These are phyloP conservation scores for Gymnothorax javanicus DNA, from an alignment of 2,797 vertebrate species.

Conservation along the genomic window DNA sequence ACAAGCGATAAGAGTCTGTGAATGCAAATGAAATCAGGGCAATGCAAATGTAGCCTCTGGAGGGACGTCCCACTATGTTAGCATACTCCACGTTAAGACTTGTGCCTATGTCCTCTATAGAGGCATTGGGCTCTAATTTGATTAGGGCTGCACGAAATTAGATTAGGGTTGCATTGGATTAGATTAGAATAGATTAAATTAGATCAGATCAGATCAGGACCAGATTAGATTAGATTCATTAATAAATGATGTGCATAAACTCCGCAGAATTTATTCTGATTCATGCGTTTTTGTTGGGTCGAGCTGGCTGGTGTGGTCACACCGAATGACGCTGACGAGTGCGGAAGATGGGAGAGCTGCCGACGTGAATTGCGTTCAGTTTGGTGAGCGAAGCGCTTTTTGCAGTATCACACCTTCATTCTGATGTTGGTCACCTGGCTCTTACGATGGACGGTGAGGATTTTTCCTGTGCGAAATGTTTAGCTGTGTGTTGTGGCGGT, in stretches of 20 bases:
- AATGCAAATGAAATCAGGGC: not conserved
- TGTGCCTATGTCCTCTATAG: not conserved
- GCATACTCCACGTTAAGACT: constrained; percentile 4
- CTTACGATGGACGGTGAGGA: not conserved
- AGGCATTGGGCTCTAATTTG: not conserved
- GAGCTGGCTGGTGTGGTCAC: not conserved
- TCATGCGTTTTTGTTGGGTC: not conserved
- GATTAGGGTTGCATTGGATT: constrained; percentile 7
- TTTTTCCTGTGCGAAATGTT: not conserved
- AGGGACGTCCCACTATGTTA: not conserved
- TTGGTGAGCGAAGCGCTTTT: not conserved
- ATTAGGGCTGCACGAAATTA: not conserved
- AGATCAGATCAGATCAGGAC: not conserved
- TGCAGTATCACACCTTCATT: not conserved
- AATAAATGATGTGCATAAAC: constrained; percentile 2
- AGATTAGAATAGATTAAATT: not conserved
- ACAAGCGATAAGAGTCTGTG: not conserved
- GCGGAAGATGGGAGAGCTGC: not conserved
- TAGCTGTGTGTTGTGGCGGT: not conserved
- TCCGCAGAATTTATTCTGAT: not conserved
- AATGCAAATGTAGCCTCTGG: not conserved
- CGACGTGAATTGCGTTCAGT: not conserved
- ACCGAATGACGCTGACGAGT: not conserved
- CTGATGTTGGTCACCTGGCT: not conserved
- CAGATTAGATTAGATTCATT: constrained; percentile 2